Evolutionary conservation across 2,888 invertebrate species (phyloP).

Genomic region (Heteromurus nitidus): DNA sequence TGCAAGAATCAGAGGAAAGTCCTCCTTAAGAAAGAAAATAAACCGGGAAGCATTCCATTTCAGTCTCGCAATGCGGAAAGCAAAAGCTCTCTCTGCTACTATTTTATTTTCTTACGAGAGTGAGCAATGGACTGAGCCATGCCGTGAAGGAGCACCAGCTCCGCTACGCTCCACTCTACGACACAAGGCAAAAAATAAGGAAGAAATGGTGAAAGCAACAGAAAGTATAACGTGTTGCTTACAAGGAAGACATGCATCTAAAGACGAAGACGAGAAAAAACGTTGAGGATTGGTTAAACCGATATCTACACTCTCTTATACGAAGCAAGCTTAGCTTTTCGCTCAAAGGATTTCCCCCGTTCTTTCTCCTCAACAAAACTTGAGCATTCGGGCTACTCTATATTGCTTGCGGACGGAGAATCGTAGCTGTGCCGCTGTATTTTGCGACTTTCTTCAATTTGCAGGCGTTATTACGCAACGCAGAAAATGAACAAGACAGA

Average conservation of each 20-base stretch:
- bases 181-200: background rate
- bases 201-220: conserved; percentile 32
- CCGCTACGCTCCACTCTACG: background rate
- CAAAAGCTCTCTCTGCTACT: too few species aligned
- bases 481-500: conserved; percentile 25
- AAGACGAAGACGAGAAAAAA: background rate
- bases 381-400: background rate
- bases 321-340: background rate
- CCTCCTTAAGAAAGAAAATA: background rate
- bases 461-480: conserved; percentile 6
- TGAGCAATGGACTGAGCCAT: background rate
- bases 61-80: background rate
- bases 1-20: background rate
- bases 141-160: background rate
- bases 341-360: background rate
- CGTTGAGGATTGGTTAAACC: background rate
- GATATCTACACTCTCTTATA: background rate
- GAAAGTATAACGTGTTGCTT: conserved; percentile 49
- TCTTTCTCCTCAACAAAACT: background rate
- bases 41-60: background rate
- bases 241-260: background rate
- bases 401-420: background rate
- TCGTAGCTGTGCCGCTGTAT: background rate
- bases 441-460: conserved; percentile 2
- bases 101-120: too few species aligned